Evolutionary conservation across 1,140 invertebrate species (phyloP), one percentile per base, ranked within the genome.

Genomic region (Laupala kohalensis): DNA sequence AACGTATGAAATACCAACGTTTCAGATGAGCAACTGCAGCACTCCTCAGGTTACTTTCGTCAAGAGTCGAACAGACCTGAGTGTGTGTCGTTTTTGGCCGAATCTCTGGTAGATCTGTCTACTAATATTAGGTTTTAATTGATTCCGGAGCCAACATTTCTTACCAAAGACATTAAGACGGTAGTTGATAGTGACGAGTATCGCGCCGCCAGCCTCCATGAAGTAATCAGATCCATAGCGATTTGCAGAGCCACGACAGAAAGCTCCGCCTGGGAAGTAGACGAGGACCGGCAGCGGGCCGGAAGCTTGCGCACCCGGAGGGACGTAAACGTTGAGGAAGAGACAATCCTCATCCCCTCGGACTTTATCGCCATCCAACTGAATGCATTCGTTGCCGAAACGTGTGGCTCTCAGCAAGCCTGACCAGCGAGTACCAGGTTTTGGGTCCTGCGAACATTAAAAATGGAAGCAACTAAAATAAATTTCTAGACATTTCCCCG

Each of bases 131-230:
- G n/a, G n/a, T n/a, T n/a, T n/a, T n/a, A n/a, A n/a, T n/a, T n/a
- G n/a, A n/a, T n/a, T n/a, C n/a, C n/a, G n/a, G n/a, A n/a, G n/a
- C n/a, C n/a, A n/a, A n/a, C n/a, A n/a, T n/a, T n/a, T n/a, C 37
- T 53, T 0, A 53, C 37, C 37, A 19, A 53, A 53, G 37, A 53
- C 37, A 19, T 79, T 80, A 6, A 84, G 77, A 65, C 83, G 76
- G 74, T 84, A 84, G 75, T 84, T 84, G 29, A 84, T 76, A 4
- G 80, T 83, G 25, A 84, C 78, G 4, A 84, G 79, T 15, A 84
- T 78, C 13, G 81, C 74, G n/a, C 80, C 80, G n/a, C 80, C 80
- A 9, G n/a, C 64, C 6, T 78, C 76, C 19, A 81, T 78, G 19
- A 84, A 72, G 25, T 78, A 77, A 69, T 80, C 79, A 19, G 75